Percentiles rank a stretch among this genome's conserved stretches.
Conservation (phyloP, 2,888 invertebrate genomes). For the Scaeva pyrastri region DNA sequence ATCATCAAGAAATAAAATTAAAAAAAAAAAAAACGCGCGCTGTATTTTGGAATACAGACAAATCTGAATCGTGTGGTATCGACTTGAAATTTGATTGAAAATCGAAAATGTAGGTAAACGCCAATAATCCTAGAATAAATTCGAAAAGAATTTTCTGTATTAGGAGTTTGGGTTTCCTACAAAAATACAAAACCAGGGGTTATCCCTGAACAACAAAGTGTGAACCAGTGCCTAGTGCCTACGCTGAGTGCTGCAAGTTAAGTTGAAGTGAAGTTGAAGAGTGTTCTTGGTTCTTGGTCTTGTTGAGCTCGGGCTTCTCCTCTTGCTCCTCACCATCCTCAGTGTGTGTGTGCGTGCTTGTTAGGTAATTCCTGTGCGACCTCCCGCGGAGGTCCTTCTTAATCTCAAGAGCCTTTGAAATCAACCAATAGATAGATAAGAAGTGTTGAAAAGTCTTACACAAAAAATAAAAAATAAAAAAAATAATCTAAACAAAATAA, state of each 20-base stretch:
- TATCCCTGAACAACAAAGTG: slow-evolving; percentile 65
- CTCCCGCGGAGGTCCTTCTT: slow-evolving; percentile 48
- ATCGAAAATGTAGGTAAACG: slow-evolving; percentile 69
- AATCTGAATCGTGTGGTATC: slow-evolving; percentile 6
- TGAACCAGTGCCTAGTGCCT: slow-evolving; percentile 28
- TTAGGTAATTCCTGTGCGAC: slow-evolving; percentile 1
- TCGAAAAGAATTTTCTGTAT: slow-evolving; percentile 17
- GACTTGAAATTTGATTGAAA: slow-evolving; percentile 10
- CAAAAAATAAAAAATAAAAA: neutral
- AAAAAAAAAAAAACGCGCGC: slow-evolving; percentile 45
- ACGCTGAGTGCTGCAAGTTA: slow-evolving; percentile 13
- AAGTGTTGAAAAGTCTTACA: slow-evolving; percentile 4
- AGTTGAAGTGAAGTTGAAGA: slow-evolving; percentile 8
- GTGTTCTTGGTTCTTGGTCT: slow-evolving; percentile 1
- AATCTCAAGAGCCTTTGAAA: neutral
- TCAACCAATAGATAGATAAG: neutral
- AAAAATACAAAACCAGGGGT: slow-evolving; percentile 26
- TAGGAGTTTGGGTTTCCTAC: slow-evolving; percentile 54
- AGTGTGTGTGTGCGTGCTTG: slow-evolving; percentile 4
- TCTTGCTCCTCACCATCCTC: neutral
- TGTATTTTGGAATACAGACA: slow-evolving; percentile 42
- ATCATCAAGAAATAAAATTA: too few species aligned
- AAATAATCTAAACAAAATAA: slow-evolving; percentile 17
- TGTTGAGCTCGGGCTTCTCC: slow-evolving; percentile 33
- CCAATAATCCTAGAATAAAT: slow-evolving; percentile 26